A percentile compares a stretch with the other conserved stretches of the same genome.
Conservation (phyloP, 64 coral and sea anemone genomes). For the Cladopsammia gracilis region DNA sequence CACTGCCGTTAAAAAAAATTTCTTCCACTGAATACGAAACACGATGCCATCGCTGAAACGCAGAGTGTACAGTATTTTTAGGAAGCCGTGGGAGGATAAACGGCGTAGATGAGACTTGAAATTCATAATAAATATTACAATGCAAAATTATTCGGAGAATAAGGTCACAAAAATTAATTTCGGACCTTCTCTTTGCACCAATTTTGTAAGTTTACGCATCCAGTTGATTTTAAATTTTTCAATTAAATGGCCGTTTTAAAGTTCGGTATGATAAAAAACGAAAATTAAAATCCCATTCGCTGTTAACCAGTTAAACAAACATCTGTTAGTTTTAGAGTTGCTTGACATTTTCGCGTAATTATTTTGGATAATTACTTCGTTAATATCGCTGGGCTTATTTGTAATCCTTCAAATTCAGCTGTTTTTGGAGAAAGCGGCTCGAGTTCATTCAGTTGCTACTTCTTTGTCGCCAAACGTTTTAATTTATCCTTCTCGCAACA, state of each 20-base stretch:
- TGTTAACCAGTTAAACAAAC: constrained; percentile 10
- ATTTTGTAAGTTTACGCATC: background rate
- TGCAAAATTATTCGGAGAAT: no score
- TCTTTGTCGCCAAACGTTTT: no score
- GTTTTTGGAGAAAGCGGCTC: background rate
- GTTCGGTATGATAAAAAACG: background rate
- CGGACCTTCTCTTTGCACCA: background rate
- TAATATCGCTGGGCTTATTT: background rate
- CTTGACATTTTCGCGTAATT: background rate
- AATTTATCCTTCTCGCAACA: no score
- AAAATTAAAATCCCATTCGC: background rate
- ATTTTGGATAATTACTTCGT: background rate
- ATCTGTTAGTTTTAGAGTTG: constrained; percentile 17
- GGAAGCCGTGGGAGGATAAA: no score
- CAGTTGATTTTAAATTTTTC: background rate
- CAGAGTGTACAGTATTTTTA: no score
- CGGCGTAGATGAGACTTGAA: no score
- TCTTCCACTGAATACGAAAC: no score
- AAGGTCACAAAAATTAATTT: background rate
- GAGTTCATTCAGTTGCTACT: background rate
- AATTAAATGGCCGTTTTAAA: background rate
- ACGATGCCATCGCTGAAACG: no score
- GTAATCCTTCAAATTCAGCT: background rate
- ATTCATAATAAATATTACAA: no score
- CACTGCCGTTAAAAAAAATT: background rate